Percentiles rank a stretch among this genome's conserved stretches.
Evolutionary conservation across 2,113 vertebrate species (phyloP).

Genomic region (Carassius gibelio): DNA sequence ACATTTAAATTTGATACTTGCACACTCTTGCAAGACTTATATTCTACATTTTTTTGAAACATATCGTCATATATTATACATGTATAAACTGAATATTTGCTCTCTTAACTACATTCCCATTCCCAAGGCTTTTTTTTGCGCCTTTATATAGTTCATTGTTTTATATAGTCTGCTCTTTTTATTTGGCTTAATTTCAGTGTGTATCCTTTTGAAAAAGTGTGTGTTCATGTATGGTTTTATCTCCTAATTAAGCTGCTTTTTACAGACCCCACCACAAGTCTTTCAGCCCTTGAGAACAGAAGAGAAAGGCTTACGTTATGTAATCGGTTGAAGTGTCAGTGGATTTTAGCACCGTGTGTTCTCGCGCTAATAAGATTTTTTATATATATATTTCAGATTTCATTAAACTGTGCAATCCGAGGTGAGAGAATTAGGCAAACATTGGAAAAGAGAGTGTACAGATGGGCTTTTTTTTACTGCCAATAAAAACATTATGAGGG

Average conservation of each 20-base stretch:
- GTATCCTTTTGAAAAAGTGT: background rate
- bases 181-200: background rate
- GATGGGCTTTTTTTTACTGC: conserved; percentile 54
- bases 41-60: too few species aligned
- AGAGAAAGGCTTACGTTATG: conserved; percentile 61
- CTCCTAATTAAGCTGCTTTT: conserved; percentile 74
- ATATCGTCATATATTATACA: too few species aligned
- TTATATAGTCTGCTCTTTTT: background rate
- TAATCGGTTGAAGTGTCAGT: conserved; percentile 69
- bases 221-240: conserved; percentile 57
- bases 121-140: background rate
- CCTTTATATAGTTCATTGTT: too few species aligned
- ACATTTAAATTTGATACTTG: background rate
- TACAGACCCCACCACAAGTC: conserved; percentile 67
- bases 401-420: conserved; percentile 72
- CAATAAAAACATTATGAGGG: conserved; percentile 74
- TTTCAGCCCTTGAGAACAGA: conserved; percentile 43
- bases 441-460: conserved; percentile 60
- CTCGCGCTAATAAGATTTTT: conserved; percentile 67
- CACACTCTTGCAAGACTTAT: too few species aligned
- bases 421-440: conserved; percentile 71
- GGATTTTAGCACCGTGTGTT: conserved; percentile 66
- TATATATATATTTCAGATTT: conserved; percentile 71
- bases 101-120: background rate
- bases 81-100: too few species aligned